Percentiles rank a stretch among this genome's conserved stretches.
Conservation (phyloP, 1,140 invertebrate species). For the Camponotus floridanus region DNA sequence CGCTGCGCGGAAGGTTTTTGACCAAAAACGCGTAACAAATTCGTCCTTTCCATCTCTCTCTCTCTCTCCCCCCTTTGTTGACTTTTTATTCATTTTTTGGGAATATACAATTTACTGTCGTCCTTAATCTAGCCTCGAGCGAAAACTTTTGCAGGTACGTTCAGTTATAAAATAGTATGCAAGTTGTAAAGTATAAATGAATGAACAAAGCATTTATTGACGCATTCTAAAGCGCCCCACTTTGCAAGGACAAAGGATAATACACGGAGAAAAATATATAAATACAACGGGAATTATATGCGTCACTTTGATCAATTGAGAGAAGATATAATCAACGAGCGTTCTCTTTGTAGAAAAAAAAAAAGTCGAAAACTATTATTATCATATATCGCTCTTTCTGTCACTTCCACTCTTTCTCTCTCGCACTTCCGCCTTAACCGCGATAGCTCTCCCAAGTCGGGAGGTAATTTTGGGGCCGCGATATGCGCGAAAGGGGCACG, state of each 20-base stretch:
- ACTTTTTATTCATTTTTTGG: background rate
- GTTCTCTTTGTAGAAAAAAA: background rate
- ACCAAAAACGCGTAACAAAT: background rate
- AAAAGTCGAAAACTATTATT: background rate
- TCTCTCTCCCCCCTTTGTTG: background rate
- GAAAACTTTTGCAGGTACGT: background rate
- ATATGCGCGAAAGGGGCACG: slow-evolving; percentile 2
- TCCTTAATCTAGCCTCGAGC: background rate
- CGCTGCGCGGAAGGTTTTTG: background rate
- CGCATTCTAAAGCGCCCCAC: too few species aligned
- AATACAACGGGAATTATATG: background rate
- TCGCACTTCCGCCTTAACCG: background rate
- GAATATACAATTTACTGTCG: background rate
- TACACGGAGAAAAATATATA: too few species aligned
- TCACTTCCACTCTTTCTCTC: background rate
- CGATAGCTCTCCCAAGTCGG: background rate
- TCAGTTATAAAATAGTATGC: background rate
- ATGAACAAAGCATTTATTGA: background rate
- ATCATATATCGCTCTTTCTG: background rate
- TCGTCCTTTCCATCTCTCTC: background rate
- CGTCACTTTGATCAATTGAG: background rate
- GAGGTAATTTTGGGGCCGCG: slow-evolving; percentile 13
- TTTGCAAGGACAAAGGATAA: background rate
- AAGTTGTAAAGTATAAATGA: background rate
- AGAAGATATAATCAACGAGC: background rate